Evolutionary conservation across 2,888 invertebrate genomes (phyloP).

Genomic region (Escarpia spicata): DNA sequence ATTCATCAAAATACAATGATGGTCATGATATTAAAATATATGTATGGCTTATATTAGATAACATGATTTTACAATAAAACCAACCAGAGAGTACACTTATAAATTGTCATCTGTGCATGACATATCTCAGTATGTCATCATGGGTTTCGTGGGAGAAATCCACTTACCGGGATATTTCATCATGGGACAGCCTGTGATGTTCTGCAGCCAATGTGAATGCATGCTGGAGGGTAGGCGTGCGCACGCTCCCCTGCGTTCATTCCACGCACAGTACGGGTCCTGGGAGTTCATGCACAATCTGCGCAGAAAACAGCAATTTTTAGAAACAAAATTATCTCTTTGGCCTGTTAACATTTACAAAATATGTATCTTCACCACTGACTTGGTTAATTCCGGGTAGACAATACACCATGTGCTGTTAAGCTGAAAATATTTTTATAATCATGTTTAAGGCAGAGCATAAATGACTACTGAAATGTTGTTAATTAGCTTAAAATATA

Average conservation of each 20-base stretch:
- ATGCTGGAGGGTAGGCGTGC: slow-evolving; percentile 76
- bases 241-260: slow-evolving; percentile 79
- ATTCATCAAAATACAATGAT: too few species aligned
- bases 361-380: neutral
- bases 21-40: too few species aligned
- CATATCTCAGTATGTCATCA: neutral
- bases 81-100: neutral
- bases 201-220: slow-evolving; percentile 79
- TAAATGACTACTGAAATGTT: neutral
- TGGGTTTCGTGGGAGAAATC: neutral
- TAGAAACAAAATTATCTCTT: neutral
- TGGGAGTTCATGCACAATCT: slow-evolving; percentile 80
- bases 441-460: neutral
- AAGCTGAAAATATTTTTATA: neutral
- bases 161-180: slow-evolving; percentile 52
- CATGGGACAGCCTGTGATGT: slow-evolving; percentile 77
- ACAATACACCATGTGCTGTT: neutral
- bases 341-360: neutral
- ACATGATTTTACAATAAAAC: neutral
- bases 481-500: neutral
- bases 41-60: neutral
- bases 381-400: neutral
- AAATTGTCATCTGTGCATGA: neutral
- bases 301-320: slow-evolving; percentile 32
- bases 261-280: slow-evolving; percentile 96